Base-by-base conservation (phyloP, 2,888 invertebrate species). In the Acrobasis suavella region DNA sequence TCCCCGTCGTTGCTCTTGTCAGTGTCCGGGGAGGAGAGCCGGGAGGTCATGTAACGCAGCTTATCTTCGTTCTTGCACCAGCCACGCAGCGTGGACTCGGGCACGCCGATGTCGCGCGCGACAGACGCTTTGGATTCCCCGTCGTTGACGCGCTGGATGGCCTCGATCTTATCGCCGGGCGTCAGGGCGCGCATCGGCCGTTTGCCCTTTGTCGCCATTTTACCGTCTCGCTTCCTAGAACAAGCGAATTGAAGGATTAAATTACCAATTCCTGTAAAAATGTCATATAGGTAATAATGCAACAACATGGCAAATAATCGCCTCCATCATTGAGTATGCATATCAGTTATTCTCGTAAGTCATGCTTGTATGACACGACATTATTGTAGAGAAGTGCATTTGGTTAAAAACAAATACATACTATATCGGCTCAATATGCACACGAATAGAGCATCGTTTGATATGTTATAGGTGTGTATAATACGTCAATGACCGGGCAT, bases 11-110 rank as follows among this genome's bases (percentile, higher is more conserved):
- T 87, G 74, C 94, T 93, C 77, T 94, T 94, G 75, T 94, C 94
- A 52, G 95, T 95, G 71, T 96, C 96, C 1, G 95, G 95, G 9
- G 95, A 95, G 60, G 95, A 95, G 75, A 95, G 94, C 10, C 95
- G 93, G 38, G 95, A 95, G 78, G 91, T 95, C 95, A 81, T 95
- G 94, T 69, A 95, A 86, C 93, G 89, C 69, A 93, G 85, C 83
- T 97, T 97, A 74, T 96, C 95, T 80, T 96, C 96, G 79, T 96
- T 96, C 85, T 97, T 97, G 87, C 97, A 97, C 97, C 97, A 97
- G 64, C 97, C 97, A 3, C 97, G 93, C 15, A 97, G 91, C 9
- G 97, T 97, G 2, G 96, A 97, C 84, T 97, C 97, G 0, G 97
- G 97, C 16, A 97, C 96, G 46, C 96, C 96, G 78, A 97, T 96